Base-by-base conservation (phyloP, 2,888 invertebrate genomes). In the Smittia sp. region DNA sequence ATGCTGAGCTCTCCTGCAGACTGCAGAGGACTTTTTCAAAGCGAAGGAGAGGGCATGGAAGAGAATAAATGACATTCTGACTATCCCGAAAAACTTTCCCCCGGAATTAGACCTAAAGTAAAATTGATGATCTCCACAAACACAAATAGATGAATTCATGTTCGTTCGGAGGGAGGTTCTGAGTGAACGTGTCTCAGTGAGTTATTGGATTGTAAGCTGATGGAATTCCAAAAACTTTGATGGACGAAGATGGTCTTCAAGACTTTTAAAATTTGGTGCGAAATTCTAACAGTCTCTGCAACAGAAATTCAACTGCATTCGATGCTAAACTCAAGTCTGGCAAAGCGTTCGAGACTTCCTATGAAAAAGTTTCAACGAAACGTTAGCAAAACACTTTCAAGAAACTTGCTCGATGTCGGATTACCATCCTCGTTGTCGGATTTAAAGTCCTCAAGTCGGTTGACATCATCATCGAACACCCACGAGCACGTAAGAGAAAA, bases 41-140 rank as follows among this genome's bases (percentile, higher is more conserved):
- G 58, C 18, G 7, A 58, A 58, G n/a, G 58, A 46, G n/a, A 2
- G 58, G 9, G 18, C 58, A 3, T 58, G 58, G 4, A 58, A 13
- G 9, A 22, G 9, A n/a, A 58, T 22, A 58, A 58, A 58, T 58
- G 58, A 58, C 58, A 58, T 58, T 58, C n/a, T 13, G 58, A 58
- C 58, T 58, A 58, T 58, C 22, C 22, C 15, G 13, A 3, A 58
- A 58, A 18, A 2, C 22, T 58, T 58, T 58, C 22, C 58, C 7
- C 1, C 13, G 58, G 58, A 58, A 20, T 58, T 58, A 58, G 58
- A 58, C 58, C 58, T n/a, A 58, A 58, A 58, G 58, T 58, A 13
- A 58, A 58, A 58, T 58, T 58, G 58, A 58, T 58, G 58, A 58
- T 58, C 22, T n/a, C 15, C 4, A 15, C 46, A 46, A 46, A 46